A percentile compares a stretch with the other conserved stretches of the same genome.
Evolutionary conservation across 2,888 invertebrate species (phyloP).

Genomic region (Capitulum mitella): DNA sequence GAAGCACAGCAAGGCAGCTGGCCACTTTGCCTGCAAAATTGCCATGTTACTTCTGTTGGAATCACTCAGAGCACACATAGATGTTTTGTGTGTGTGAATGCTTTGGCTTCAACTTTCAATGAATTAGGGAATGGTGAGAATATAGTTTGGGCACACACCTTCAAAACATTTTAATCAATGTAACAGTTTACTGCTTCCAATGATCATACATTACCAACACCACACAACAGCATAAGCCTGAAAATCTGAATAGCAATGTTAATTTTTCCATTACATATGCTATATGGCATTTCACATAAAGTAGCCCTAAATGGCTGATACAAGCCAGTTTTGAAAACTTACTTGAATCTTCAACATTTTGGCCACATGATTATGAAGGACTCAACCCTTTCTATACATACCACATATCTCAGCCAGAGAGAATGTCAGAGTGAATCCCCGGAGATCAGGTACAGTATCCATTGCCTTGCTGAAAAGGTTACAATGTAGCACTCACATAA

Average conservation of each 20-base stretch:
- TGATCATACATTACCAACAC: background rate
- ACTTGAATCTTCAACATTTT: too few relatives aligned
- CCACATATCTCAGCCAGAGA: constrained; percentile 8
- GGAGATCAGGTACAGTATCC: background rate
- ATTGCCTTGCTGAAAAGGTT: background rate
- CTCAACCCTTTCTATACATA: background rate
- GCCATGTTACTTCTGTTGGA: too few relatives aligned
- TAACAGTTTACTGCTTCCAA: too few relatives aligned
- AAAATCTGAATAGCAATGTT: background rate
- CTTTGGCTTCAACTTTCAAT: too few relatives aligned
- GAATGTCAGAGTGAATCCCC: constrained; percentile 9
- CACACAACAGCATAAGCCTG: background rate
- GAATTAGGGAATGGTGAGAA: too few relatives aligned
- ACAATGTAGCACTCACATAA: too few relatives aligned
- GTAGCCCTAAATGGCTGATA: background rate
- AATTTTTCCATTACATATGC: background rate
- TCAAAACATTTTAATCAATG: too few relatives aligned
- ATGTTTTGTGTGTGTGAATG: too few relatives aligned
- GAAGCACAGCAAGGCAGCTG: background rate
- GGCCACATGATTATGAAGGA: too few relatives aligned
- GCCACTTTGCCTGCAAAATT: too few relatives aligned
- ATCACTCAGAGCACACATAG: background rate
- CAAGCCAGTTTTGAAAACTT: too few relatives aligned
- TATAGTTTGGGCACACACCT: too few relatives aligned
- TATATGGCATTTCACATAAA: background rate